phyloP scores from a whole-genome alignment of 1,140 invertebrate species.

The Pinna nobilis region DNA sequence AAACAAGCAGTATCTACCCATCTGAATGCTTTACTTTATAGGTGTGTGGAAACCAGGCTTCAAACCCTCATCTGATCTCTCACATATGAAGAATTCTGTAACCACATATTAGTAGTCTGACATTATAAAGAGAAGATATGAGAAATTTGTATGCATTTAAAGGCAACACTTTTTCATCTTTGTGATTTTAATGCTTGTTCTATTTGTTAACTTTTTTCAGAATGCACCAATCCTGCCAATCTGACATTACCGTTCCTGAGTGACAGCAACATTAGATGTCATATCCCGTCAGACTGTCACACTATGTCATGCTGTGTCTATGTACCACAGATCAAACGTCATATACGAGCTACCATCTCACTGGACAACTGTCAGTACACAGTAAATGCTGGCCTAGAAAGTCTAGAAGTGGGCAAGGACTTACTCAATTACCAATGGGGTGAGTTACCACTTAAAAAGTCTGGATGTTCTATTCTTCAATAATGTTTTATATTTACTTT shows the following conservation, averaged over 20 bases:
- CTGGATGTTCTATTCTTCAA: no score
- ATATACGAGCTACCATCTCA: not conserved
- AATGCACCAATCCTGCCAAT: not conserved
- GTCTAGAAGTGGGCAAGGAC: constrained; percentile 8
- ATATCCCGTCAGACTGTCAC: constrained; percentile 17
- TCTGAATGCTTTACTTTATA: no score
- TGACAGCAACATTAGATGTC: constrained; percentile 4
- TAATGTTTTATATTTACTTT: no score
- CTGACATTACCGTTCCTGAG: not conserved
- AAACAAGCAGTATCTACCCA: no score
- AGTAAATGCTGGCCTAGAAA: constrained; percentile 23
- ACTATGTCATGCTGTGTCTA: constrained; percentile 30
- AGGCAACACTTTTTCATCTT: not conserved
- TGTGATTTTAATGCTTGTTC: not conserved
- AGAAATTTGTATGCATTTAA: not conserved
- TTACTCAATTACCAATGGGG: constrained; percentile 44
- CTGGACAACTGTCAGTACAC: constrained; percentile 31
- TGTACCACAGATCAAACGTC: constrained; percentile 4
- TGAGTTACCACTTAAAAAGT: constrained; percentile 21
- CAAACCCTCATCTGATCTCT: no score
- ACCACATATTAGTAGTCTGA: not conserved
- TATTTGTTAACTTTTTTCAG: not conserved
- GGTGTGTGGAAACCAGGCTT: no score
- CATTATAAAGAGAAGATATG: not conserved
- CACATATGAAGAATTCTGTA: not conserved